phyloP scores from a whole-genome alignment of 2,797 vertebrate species.

The Gymnopithys bicolor region DNA sequence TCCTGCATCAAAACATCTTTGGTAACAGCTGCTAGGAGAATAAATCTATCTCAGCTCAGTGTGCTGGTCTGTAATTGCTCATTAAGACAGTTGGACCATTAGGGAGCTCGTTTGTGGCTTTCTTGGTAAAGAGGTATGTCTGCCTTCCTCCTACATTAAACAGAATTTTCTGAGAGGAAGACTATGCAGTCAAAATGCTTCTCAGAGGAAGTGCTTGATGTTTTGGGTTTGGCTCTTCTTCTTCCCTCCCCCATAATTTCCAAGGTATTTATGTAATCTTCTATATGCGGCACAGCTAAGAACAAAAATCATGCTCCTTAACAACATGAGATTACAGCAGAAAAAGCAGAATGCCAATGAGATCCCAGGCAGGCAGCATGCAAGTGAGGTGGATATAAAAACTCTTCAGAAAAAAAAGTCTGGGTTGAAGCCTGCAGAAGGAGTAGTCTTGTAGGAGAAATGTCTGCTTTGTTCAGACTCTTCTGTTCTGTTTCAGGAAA shows the following conservation, averaged over 20 bases:
- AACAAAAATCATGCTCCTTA: conserved; percentile 60
- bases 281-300: conserved; percentile 28
- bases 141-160: background rate
- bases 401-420: background rate
- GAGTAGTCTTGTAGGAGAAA: background rate
- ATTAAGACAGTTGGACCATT: background rate
- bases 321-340: conserved; percentile 49
- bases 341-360: conserved; percentile 60
- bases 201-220: background rate
- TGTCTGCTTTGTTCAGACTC: background rate
- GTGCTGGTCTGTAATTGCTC: background rate
- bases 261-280: conserved; percentile 57
- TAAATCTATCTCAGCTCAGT: background rate
- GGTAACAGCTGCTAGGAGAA: background rate
- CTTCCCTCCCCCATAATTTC: conserved; percentile 3
- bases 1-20: background rate
- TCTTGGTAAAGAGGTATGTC: background rate
- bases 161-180: conserved; percentile 4
- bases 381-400: conserved; percentile 27
- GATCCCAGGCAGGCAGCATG: conserved; percentile 30
- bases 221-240: background rate
- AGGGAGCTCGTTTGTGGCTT: background rate
- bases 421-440: background rate
- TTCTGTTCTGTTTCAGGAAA: background rate
- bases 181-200: background rate